Evolutionary conservation across 2,797 vertebrate species (phyloP).

Genomic region (Mus minutoides): DNA sequence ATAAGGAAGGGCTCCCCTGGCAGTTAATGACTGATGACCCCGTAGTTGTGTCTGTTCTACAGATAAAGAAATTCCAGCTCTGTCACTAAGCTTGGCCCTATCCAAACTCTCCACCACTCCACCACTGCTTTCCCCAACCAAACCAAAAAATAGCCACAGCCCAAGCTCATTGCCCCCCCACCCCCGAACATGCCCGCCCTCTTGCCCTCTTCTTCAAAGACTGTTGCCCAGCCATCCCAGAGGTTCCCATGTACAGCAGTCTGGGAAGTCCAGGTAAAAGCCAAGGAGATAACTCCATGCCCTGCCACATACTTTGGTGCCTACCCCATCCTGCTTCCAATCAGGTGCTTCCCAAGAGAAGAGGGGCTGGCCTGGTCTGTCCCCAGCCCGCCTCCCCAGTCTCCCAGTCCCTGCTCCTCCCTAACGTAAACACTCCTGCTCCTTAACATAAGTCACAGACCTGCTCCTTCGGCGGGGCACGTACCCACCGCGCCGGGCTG

Average conservation of each 20-base stretch:
- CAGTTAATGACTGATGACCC: background rate
- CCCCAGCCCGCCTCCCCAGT: background rate
- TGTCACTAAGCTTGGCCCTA: background rate
- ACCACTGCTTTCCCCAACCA: background rate
- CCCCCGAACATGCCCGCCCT: too few species aligned
- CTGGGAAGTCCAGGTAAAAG: background rate
- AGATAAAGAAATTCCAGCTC: background rate
- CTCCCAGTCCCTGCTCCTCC: background rate
- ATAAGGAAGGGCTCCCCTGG: background rate
- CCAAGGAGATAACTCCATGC: background rate
- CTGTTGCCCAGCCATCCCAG: background rate
- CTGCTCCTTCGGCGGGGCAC: constrained; percentile 90
- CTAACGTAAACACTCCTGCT: too few species aligned
- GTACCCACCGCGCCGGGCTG: constrained; percentile 88
- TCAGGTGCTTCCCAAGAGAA: background rate
- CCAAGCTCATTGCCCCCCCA: too few species aligned
- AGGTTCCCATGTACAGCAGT: background rate
- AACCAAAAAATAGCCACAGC: background rate
- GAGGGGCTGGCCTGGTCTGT: background rate
- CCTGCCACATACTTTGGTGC: background rate
- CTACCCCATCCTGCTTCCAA: too few species aligned
- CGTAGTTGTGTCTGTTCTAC: fast-evolving
- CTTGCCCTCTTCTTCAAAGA: background rate
- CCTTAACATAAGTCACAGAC: constrained; percentile 71
- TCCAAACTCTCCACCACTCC: background rate